Base-by-base conservation (phyloP, 1,140 invertebrate species). In the Heliconius melpomene region DNA sequence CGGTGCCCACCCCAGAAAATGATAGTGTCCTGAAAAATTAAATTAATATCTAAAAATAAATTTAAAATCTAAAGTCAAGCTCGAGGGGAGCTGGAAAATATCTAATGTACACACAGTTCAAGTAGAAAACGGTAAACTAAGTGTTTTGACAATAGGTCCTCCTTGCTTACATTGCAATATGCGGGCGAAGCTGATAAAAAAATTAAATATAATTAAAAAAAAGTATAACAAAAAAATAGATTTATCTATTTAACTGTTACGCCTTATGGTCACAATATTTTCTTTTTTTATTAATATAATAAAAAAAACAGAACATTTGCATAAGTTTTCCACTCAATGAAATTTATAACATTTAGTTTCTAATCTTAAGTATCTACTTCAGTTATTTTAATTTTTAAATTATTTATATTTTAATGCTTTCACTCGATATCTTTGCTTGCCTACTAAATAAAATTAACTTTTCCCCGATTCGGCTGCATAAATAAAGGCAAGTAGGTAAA, bases 401-500 rank as follows among this genome's bases (percentile, higher is more conserved):
- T 66, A 66, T 66, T 66, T 66, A 29, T 66, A 66, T 29, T 66
- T 75, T 60, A n/a, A 16, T 72, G 72, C 54, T 79, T 79, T 79
- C 72, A 74, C 72, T 66, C 16, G 9, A 16, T 79, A 20, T 78
- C 9, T 78, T 60, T 46, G 29, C 60, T 66, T 66, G 60, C 9
- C 13, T 66, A 29, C 60, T 18, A n/a, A 66, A 66, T 66, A 66
- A 66, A 66, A 66, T 7, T 29, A 26, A 18, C 60, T 29, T 66
- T 66, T 66, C 23, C 60, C 26, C 60, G 57, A 60, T 26, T 60
- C 57, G 60, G 60, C 13, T 66, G 60, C 60, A 66, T 26, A 66
- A 66, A 66, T 66, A 66, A 66, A 66, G 26, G 26, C 60, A 29
- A 26, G 60, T 66, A 66, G 26, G 60, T 29, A 66, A 66, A 29